A percentile compares a stretch with the other conserved stretches of the same genome.
These are phyloP conservation scores for Ichneumon xanthorius DNA, from an alignment of 2,888 invertebrate species.

Conservation along the genomic window DNA sequence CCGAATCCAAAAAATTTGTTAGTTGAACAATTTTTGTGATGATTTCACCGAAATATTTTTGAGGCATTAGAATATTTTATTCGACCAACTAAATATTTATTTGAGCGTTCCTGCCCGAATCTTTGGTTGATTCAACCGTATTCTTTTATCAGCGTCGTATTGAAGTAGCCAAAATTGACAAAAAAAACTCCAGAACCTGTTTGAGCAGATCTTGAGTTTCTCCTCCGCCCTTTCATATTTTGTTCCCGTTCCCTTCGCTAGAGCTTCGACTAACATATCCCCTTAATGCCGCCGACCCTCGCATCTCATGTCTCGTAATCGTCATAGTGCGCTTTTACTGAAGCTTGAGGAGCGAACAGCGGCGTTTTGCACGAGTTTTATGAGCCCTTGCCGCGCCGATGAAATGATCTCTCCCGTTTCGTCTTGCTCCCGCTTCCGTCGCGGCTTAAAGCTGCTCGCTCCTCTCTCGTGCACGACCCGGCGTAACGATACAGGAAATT, in stretches of 20 bases:
- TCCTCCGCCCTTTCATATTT: not conserved
- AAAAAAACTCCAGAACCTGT: not conserved
- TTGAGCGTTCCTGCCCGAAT: too few relatives aligned
- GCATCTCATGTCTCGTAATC: constrained; percentile 52
- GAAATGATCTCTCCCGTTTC: constrained; percentile 55
- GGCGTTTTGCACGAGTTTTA: constrained; percentile 62
- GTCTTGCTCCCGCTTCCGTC: constrained; percentile 8
- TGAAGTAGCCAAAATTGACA: not conserved
- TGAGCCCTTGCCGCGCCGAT: constrained; percentile 58
- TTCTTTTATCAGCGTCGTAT: too few relatives aligned
- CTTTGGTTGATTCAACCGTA: too few relatives aligned
- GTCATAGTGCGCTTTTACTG: constrained; percentile 52
- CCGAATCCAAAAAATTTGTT: too few relatives aligned
- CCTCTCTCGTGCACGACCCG: constrained; percentile 9
- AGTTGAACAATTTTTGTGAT: too few relatives aligned
- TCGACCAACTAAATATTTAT: too few relatives aligned
- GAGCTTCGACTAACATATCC: constrained; percentile 10
- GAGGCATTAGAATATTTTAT: too few relatives aligned
- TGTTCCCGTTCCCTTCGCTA: not conserved
- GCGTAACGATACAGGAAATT: constrained; percentile 56
- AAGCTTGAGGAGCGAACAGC: constrained; percentile 26
- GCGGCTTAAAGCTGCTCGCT: not conserved
- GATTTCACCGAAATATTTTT: too few relatives aligned
- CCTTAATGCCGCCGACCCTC: constrained; percentile 39
- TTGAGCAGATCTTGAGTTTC: not conserved